Percentiles rank a stretch among this genome's conserved stretches.
Evolutionary conservation across 2,113 vertebrate genomes (phyloP).

Genomic region (Psammodynastes pulverulentus): DNA sequence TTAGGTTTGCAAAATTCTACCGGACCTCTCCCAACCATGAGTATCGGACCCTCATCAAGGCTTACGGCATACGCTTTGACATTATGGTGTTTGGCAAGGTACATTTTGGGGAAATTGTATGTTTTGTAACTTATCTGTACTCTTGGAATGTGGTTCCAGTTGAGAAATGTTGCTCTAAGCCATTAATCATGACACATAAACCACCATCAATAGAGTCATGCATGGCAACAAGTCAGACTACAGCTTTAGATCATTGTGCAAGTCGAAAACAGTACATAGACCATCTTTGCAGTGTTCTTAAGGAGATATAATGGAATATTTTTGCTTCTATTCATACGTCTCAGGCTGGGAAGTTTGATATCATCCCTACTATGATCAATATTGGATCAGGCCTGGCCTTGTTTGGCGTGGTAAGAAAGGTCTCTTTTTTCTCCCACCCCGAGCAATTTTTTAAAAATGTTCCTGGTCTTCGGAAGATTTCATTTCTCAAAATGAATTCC

Average conservation of each 20-base stretch:
- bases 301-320: not conserved
- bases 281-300: no score
- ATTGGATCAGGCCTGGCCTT: constrained; percentile 80
- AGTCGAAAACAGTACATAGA: no score
- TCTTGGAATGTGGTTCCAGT: not conserved
- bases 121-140: not conserved
- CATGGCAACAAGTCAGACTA: no score
- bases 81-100: constrained; percentile 86
- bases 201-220: not conserved
- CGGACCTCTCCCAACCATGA: constrained; percentile 61
- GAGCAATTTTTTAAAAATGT: not conserved
- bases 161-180: not conserved
- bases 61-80: constrained; percentile 85
- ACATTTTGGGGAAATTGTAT: not conserved
- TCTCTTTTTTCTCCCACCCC: not conserved
- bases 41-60: constrained; percentile 79
- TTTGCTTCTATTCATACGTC: not conserved
- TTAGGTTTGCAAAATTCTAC: constrained; percentile 86
- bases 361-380: constrained; percentile 86
- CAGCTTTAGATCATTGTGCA: not conserved
- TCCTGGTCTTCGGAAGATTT: not conserved
- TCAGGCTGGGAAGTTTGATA: constrained; percentile 84
- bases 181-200: not conserved
- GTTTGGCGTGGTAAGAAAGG: constrained; percentile 76
- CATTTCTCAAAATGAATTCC: not conserved